These are phyloP conservation scores for Lycorma delicatula DNA, from an alignment of 1,140 invertebrate genomes.

Conservation along the genomic window DNA sequence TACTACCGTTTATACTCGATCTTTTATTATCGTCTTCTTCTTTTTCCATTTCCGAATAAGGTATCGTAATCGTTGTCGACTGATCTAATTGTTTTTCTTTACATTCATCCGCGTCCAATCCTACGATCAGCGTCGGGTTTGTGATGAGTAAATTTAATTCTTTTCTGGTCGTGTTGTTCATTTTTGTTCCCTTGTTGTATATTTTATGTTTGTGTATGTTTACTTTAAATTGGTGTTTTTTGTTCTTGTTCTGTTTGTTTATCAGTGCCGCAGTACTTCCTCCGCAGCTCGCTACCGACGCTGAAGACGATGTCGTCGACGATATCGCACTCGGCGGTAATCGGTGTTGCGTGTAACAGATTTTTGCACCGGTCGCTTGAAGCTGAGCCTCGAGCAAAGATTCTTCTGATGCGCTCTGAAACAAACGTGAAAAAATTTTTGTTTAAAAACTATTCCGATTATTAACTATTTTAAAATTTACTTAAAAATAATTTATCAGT, in stretches of 20 bases:
- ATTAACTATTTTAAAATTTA: neutral
- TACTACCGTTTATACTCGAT: too few relatives aligned
- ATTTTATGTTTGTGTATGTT: slow-evolving; percentile 12
- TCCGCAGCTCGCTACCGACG: slow-evolving; percentile 25
- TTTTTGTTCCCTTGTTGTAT: slow-evolving; percentile 11
- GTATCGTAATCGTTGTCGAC: neutral
- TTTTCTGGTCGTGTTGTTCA: slow-evolving; percentile 14
- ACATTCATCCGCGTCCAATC: slow-evolving; percentile 3
- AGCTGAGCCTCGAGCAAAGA: slow-evolving; percentile 17
- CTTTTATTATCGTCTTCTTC: too few relatives aligned
- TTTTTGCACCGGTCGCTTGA: slow-evolving; percentile 21
- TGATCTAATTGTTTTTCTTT: neutral
- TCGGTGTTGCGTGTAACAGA: slow-evolving; percentile 24
- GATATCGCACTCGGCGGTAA: slow-evolving; percentile 17
- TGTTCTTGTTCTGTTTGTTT: slow-evolving; percentile 5
- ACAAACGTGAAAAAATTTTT: neutral
- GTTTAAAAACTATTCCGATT: neutral
- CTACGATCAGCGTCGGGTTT: slow-evolving; percentile 19
- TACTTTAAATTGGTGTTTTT: neutral
- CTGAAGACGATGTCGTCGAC: slow-evolving; percentile 23
- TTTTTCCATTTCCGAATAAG: slow-evolving; percentile 8
- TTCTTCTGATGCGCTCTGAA: slow-evolving; percentile 9
- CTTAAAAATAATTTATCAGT: neutral
- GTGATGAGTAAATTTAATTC: slow-evolving; percentile 21
- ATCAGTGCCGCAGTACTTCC: slow-evolving; percentile 26